Base-by-base conservation (phyloP, 2,888 invertebrate genomes). In the Venustoraphidia nigricollis region DNA sequence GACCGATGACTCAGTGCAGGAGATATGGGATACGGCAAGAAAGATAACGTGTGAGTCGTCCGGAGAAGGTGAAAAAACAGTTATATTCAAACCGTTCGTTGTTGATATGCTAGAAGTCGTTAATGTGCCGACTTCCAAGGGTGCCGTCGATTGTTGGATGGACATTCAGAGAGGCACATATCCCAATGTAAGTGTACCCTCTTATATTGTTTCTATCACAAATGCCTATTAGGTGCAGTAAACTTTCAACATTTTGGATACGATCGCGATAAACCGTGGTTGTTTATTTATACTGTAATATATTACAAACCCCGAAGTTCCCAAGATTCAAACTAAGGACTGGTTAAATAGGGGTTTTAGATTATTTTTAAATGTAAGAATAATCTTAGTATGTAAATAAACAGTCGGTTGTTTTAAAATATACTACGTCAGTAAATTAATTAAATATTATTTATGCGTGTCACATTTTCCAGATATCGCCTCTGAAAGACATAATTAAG, bases 131-230 rank as follows among this genome's bases (percentile, higher is more conserved):
- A 77, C 79, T 1, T 71, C 75, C 0, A 75, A 72, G 10, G 78
- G 80, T 4, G 75, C 77, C 1, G 73, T 83, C 1, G 79, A 83
- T 56, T 82, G 81, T 64, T 84, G 83, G 82, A 83, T 84, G 83
- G 83, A 83, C 54, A 81, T 83, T 51, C 80, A 80, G 56, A 72
- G 72, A 54, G 83, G 83, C 58, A 69, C 72, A 53, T 83, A 77
- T 62, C 84, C 84, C 34, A 77, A 79, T 55, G 79, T 80, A 60
- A 69, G 68, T 61, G 46, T 13, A 40, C 9, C 41, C 9, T 10
- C 11, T 27, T 34, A 11, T 34, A 41, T 40, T 40, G 27, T 14
- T 14, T 43, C 14, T 39, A 3, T n/a, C 27, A 27, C 27, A 27
- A 6, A 27, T 27, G 27, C 27, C 27, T 27, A 27, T 27, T 6